Percentiles rank a stretch among this genome's conserved stretches.
Evolutionary conservation across 2,113 vertebrate species (phyloP).

Genomic region (Phyllopteryx taeniolatus): DNA sequence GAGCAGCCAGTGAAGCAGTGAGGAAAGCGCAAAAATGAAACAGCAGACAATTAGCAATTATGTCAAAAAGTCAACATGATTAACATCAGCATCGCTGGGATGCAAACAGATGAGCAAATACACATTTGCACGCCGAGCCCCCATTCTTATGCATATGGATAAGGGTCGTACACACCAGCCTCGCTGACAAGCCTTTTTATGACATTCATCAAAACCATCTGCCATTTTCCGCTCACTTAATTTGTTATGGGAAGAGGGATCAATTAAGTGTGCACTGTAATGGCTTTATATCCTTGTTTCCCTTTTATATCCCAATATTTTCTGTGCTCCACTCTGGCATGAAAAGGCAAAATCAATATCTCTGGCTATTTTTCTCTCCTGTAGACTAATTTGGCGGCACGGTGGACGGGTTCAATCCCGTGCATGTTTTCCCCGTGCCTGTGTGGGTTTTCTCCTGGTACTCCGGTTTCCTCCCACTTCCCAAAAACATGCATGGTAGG

Average conservation of each 20-base stretch:
- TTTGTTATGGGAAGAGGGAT: constrained; percentile 77
- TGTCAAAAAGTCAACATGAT: constrained; percentile 65
- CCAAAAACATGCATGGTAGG: too few species aligned
- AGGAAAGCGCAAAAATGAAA: constrained; percentile 4
- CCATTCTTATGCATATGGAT: constrained; percentile 39
- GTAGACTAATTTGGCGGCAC: constrained; percentile 59
- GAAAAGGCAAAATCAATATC: constrained; percentile 72
- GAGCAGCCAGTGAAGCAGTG: constrained; percentile 27
- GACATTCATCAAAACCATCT: constrained; percentile 78
- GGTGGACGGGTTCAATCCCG: too few species aligned
- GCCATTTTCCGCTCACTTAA: constrained; percentile 82
- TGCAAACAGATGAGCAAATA: constrained; percentile 53
- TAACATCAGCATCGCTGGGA: constrained; percentile 52
- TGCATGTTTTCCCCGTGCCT: too few species aligned
- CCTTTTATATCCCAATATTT: constrained; percentile 79
- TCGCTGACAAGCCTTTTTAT: constrained; percentile 77
- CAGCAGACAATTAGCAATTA: constrained; percentile 52
- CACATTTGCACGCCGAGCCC: constrained; percentile 20
- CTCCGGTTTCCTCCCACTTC: too few species aligned
- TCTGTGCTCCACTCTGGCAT: constrained; percentile 73
- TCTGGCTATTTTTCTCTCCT: constrained; percentile 54
- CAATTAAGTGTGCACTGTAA: constrained; percentile 77
- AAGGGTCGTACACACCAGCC: constrained; percentile 48
- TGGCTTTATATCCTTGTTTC: constrained; percentile 80
- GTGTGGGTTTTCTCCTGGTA: too few species aligned